Evolutionary conservation across 1,140 invertebrate genomes (phyloP), one percentile per base, ranked within the genome.

Genomic region (Drosophila subobscura): DNA sequence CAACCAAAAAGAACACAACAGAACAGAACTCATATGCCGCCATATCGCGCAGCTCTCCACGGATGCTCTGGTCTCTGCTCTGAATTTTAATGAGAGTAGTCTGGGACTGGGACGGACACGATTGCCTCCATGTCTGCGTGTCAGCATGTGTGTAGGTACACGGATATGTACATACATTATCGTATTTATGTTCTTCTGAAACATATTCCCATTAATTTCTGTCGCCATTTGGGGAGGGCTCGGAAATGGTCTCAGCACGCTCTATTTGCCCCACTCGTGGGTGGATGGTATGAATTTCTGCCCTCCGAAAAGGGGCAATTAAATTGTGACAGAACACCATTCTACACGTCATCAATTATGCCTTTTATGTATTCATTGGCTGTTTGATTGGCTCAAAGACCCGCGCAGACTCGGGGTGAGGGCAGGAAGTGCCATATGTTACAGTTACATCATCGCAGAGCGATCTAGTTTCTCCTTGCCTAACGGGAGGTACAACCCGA

Each of bases 291-390:
- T 16, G 23, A 33, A 5, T 7, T 58, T 25, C 37, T 27, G 41
- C 46, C 46, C 41, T 40, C 27, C 60, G 25, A 25, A 42, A 56
- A 44, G 65, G 44, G 58, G 44, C 70, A 88, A 81, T 81, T 81
- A 85, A 86, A 67, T 64, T 65, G 65, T 78, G 73, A 60, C 73
- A 74, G 47, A 61, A 77, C 81, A 86, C 63, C 45, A 56, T 67
- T 86, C 64, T 23, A 51, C 83, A 81, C 73, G 57, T 65, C 81
- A 63, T 85, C 63, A 76, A 80, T 79, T 84, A 74, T 37, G 63
- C 41, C 25, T 40, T 47, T 72, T 73, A 45, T 67, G 68, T 65
- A 70, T 77, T 73, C 54, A 80, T 68, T 68, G 65, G 50, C 41
- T 16, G 22, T 57, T 55, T 76, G 53, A 81, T 70, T 65, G 29